phyloP scores from a whole-genome alignment of 2,888 invertebrate genomes.

The Coenonympha arcania region DNA sequence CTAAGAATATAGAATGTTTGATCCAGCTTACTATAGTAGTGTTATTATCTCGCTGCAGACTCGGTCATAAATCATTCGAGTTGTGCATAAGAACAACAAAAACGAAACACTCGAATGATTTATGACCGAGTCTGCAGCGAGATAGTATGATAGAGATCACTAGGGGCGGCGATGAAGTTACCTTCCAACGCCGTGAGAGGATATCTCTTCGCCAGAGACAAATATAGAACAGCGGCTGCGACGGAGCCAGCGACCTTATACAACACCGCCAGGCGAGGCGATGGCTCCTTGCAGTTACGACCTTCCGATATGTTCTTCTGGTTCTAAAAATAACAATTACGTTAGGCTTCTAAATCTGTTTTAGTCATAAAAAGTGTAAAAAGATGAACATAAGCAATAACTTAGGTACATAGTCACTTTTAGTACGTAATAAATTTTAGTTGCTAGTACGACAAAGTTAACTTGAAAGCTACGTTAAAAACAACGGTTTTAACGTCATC shows the following conservation, averaged over 20 bases:
- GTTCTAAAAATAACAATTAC: conserved; percentile 36
- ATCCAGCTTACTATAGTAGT: too few species aligned
- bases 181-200: conserved; percentile 81
- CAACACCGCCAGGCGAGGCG: conserved; percentile 79
- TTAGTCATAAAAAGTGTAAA: neutral
- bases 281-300: conserved; percentile 77
- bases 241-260: conserved; percentile 82
- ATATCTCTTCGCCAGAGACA: conserved; percentile 80
- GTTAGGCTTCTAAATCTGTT: neutral
- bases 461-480: too few species aligned
- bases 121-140: too few species aligned
- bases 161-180: conserved; percentile 33
- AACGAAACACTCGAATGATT: too few species aligned
- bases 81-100: too few species aligned
- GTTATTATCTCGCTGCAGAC: too few species aligned
- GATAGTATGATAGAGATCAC: neutral
- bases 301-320: conserved; percentile 33
- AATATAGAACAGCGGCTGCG: conserved; percentile 81
- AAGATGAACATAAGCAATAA: neutral
- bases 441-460: too few species aligned
- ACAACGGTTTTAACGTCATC: too few species aligned
- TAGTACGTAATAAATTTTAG: too few species aligned
- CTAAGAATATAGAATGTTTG: too few species aligned
- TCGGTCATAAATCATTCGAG: too few species aligned
- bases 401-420: too few species aligned